A percentile compares a stretch with the other conserved stretches of the same genome.
phyloP scores from a whole-genome alignment of 2,113 vertebrate genomes.

The Sisor rabdophorus region DNA sequence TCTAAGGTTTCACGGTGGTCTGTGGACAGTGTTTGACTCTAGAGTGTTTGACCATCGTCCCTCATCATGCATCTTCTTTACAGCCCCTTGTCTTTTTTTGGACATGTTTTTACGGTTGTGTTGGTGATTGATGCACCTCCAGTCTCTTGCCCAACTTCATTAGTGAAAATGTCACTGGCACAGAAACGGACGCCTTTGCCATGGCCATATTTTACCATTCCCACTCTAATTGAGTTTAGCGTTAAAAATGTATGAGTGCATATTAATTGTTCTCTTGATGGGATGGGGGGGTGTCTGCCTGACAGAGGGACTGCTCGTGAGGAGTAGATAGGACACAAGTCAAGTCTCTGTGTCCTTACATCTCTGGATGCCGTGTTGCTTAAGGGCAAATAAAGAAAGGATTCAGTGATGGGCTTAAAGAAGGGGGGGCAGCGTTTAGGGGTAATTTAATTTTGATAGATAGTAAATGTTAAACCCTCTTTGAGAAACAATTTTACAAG shows the following conservation, averaged over 20 bases:
- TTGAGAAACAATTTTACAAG: conserved; percentile 60
- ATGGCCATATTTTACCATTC: conserved; percentile 55
- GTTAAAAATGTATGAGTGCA: conserved; percentile 62
- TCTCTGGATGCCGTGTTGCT: conserved; percentile 20
- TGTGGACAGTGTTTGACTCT: background rate
- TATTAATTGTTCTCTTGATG: conserved; percentile 54
- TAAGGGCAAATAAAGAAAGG: conserved; percentile 38
- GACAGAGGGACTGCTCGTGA: conserved; percentile 37
- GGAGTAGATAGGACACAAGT: conserved; percentile 41
- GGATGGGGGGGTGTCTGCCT: conserved; percentile 25
- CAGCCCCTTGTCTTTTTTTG: conserved; percentile 1
- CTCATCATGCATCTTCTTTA: conserved; percentile 19
- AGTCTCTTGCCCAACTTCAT: conserved; percentile 53
- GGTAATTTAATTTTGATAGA: conserved; percentile 41
- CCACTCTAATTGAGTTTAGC: conserved; percentile 55
- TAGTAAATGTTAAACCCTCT: conserved; percentile 44
- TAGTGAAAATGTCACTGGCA: conserved; percentile 60
- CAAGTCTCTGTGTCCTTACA: conserved; percentile 32
- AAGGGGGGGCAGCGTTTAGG: conserved; percentile 21
- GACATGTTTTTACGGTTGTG: conserved; percentile 9
- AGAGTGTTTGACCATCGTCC: conserved; percentile 22
- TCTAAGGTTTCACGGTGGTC: background rate
- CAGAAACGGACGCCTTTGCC: conserved; percentile 46
- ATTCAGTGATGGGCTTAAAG: background rate
- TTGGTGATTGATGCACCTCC: conserved; percentile 54